Conservation (phyloP, 2,113 vertebrate species). For the Desmodus rotundus region DNA sequence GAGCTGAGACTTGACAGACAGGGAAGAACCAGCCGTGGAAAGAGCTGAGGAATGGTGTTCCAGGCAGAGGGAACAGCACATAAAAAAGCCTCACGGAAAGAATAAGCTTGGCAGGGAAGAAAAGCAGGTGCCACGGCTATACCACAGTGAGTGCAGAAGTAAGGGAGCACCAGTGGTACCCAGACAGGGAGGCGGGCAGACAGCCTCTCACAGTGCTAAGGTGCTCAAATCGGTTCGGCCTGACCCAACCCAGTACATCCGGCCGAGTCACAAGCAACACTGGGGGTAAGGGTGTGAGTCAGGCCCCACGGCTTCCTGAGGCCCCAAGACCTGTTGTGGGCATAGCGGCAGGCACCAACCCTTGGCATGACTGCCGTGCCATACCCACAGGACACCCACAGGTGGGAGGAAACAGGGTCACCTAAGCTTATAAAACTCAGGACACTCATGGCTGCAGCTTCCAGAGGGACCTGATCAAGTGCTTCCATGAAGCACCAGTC, state of each 20-base stretch:
- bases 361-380: neutral
- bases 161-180: neutral
- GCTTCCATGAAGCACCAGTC: neutral
- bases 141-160: neutral
- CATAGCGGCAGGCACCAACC: neutral
- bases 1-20: conserved; percentile 43
- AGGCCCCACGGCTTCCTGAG: conserved; percentile 50
- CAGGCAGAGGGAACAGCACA: neutral
- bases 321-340: conserved; percentile 2
- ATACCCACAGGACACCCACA: neutral
- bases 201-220: neutral
- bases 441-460: neutral
- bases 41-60: neutral
- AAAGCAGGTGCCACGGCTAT: neutral
- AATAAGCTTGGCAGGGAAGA: neutral
- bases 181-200: neutral
- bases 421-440: neutral
- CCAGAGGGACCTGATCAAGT: neutral
- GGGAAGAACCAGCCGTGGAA: conserved; percentile 15
- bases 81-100: neutral
- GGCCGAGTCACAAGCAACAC: conserved; percentile 11
- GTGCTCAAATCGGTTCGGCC: conserved; percentile 3
- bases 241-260: conserved; percentile 37
- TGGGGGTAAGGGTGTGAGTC: conserved; percentile 50
- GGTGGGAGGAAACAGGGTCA: neutral